Evolutionary conservation across 2,797 vertebrate genomes (phyloP).

Genomic region (Zalophus californianus): DNA sequence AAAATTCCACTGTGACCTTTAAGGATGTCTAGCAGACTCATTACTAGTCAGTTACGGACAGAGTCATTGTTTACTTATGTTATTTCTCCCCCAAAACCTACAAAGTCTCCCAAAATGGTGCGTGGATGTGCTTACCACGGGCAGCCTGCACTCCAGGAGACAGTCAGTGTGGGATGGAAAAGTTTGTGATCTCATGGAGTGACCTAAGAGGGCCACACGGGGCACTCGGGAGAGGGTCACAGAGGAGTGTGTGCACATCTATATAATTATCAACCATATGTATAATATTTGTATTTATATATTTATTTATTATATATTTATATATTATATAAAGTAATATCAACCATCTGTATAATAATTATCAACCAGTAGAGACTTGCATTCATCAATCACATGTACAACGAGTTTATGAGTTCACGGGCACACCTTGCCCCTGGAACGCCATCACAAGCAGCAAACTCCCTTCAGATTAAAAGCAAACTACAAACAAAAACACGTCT

Average conservation of each 20-base stretch:
- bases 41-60: no score
- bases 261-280: neutral
- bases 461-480: neutral
- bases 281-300: no score
- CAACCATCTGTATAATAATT: neutral
- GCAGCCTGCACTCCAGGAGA: neutral
- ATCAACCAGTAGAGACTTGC: accelerated
- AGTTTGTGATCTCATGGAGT: neutral
- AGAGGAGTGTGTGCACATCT: neutral
- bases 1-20: neutral
- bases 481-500: neutral
- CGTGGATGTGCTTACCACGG: accelerated
- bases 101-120: neutral
- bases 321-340: no score
- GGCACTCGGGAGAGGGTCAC: neutral
- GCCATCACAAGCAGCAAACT: neutral
- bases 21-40: neutral
- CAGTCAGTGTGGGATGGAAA: neutral
- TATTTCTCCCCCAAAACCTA: neutral
- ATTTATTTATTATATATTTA: no score
- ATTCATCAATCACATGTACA: neutral
- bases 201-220: neutral
- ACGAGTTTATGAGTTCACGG: no score
- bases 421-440: neutral
- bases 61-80: neutral